Evolutionary conservation across 2,888 invertebrate species (phyloP).

Genomic region (Heliconius aoede): DNA sequence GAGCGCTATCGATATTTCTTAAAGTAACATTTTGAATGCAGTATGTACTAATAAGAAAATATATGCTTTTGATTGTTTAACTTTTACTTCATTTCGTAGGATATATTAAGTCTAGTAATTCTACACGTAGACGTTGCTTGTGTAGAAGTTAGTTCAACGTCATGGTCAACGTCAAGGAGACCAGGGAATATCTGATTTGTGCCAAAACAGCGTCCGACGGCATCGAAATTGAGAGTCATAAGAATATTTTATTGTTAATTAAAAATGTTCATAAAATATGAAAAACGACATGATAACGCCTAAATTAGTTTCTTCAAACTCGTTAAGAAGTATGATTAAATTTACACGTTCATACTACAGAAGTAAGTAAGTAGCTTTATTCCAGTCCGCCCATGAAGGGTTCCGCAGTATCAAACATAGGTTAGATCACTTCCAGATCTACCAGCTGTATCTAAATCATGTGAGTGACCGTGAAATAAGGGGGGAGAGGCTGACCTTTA

Average conservation of each 20-base stretch:
- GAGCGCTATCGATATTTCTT: constrained; percentile 52
- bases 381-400: background rate
- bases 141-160: too few species aligned
- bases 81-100: background rate
- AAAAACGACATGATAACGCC: background rate
- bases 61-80: background rate
- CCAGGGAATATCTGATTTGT: too few species aligned
- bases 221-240: background rate
- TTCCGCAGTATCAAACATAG: too few species aligned
- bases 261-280: background rate
- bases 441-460: background rate
- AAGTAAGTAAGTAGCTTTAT: background rate
- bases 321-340: background rate
- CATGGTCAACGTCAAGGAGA: too few species aligned
- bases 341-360: background rate
- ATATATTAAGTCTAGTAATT: background rate
- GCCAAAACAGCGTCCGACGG: too few species aligned
- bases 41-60: background rate
- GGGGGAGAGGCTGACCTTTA: background rate
- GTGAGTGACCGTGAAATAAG: background rate
- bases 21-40: constrained; percentile 3
- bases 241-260: constrained; percentile 1
- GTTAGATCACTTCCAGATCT: too few species aligned
- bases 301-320: background rate
- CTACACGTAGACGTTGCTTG: background rate